phyloP scores from a whole-genome alignment of 1,140 invertebrate genomes.

The Pemphigus obesinymphae region DNA sequence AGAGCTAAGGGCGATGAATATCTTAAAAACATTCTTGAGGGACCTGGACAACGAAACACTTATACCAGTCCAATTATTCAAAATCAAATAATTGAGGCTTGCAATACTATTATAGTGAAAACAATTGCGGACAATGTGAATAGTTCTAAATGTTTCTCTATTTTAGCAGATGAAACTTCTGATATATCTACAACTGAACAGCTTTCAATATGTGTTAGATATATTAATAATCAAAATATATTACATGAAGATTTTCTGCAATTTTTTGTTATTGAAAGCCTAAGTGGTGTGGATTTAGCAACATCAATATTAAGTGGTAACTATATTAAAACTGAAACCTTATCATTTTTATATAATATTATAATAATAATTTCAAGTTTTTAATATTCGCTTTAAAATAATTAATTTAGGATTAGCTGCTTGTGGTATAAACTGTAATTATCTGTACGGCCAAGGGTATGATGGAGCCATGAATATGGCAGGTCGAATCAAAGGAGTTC shows the following conservation, averaged over 20 bases:
- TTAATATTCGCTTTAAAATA: not conserved
- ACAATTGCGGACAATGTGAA: not conserved
- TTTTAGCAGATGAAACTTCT: not conserved
- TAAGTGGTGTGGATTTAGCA: slow-evolving; percentile 43
- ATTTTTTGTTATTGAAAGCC: slow-evolving; percentile 44
- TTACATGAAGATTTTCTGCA: slow-evolving; percentile 43
- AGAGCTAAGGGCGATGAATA: not conserved
- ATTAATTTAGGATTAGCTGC: slow-evolving; percentile 26
- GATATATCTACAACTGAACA: not conserved
- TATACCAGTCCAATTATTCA: slow-evolving; percentile 14
- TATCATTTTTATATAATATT: not conserved
- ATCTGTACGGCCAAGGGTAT: no score
- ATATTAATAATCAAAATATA: not conserved
- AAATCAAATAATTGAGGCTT: slow-evolving; percentile 31
- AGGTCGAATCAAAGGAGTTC: slow-evolving; percentile 47
- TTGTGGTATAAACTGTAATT: slow-evolving; percentile 43
- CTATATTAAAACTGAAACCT: not conserved
- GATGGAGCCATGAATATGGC: slow-evolving; percentile 46
- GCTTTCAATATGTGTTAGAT: not conserved
- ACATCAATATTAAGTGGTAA: slow-evolving; percentile 23
- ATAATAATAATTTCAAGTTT: not conserved
- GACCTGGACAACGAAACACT: not conserved
- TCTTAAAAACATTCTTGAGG: not conserved
- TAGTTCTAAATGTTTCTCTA: not conserved
- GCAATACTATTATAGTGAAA: not conserved